Evolutionary conservation across 2,113 vertebrate genomes (phyloP).

Genomic region (Gopherus evgoodei): DNA sequence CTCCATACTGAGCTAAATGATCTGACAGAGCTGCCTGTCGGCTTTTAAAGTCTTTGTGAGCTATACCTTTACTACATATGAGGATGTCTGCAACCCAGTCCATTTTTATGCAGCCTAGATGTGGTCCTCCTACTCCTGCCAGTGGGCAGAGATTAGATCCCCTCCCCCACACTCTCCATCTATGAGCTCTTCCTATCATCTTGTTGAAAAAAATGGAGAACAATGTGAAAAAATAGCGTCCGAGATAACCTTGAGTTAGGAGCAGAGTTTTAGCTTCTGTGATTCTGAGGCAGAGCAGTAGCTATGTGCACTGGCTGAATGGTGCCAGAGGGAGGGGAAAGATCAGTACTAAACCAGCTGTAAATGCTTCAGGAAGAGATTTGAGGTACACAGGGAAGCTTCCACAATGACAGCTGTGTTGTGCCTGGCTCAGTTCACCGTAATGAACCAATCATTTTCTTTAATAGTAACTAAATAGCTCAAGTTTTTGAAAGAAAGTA

Average conservation of each 20-base stretch:
- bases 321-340: background rate
- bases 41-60: background rate
- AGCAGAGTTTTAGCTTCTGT: background rate
- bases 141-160: background rate
- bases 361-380: background rate
- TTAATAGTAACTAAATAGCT: background rate
- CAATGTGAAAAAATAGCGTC: background rate
- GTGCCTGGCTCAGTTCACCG: background rate
- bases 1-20: background rate
- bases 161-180: background rate
- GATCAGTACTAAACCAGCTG: background rate
- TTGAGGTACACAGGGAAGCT: background rate
- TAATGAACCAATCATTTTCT: background rate
- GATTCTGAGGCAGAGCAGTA: background rate
- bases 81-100: background rate
- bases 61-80: background rate
- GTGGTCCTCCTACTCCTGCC: background rate
- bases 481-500: background rate
- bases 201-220: background rate
- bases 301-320: background rate
- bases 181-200: background rate
- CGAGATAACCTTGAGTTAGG: background rate
- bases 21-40: background rate
- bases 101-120: background rate
- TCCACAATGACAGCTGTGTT: rapidly evolving